A percentile compares a stretch with the other conserved stretches of the same genome.
Evolutionary conservation across 2,113 vertebrate species (phyloP).

Genomic region (Lagopus leucura): DNA sequence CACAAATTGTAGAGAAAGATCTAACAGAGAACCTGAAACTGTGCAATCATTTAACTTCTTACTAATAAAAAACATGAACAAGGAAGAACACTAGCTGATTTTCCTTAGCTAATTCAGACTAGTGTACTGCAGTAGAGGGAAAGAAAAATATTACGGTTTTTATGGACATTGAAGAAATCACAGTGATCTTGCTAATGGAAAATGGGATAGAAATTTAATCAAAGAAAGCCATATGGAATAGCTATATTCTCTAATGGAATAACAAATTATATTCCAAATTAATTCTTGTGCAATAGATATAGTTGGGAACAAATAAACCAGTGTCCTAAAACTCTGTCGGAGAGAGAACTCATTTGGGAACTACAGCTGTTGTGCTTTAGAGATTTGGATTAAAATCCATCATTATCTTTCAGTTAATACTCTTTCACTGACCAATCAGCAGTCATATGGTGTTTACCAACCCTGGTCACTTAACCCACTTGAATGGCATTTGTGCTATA

Average conservation of each 20-base stretch:
- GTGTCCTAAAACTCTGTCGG: slow-evolving; percentile 27
- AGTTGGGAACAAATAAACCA: slow-evolving; percentile 36
- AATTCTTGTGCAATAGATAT: slow-evolving; percentile 33
- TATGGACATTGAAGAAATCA: neutral
- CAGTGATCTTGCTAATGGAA: neutral
- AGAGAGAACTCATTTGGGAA: slow-evolving; percentile 74
- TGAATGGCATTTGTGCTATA: slow-evolving; percentile 81
- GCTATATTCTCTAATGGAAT: neutral
- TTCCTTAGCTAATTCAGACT: neutral
- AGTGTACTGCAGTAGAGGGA: neutral
- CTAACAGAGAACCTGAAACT: neutral
- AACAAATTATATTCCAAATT: slow-evolving; percentile 35
- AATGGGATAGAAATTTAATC: neutral
- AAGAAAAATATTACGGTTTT: neutral
- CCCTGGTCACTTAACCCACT: slow-evolving; percentile 81
- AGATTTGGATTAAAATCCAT: slow-evolving; percentile 85
- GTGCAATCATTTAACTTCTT: neutral
- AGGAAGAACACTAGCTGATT: neutral
- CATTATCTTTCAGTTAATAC: slow-evolving; percentile 86
- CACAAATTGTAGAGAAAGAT: neutral
- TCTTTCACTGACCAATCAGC: slow-evolving; percentile 83
- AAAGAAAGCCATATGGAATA: slow-evolving; percentile 14
- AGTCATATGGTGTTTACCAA: slow-evolving; percentile 83
- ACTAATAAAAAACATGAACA: neutral
- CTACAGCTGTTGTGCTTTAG: slow-evolving; percentile 81